phyloP scores from a whole-genome alignment of 2,888 invertebrate genomes.

The Amiota communis region DNA sequence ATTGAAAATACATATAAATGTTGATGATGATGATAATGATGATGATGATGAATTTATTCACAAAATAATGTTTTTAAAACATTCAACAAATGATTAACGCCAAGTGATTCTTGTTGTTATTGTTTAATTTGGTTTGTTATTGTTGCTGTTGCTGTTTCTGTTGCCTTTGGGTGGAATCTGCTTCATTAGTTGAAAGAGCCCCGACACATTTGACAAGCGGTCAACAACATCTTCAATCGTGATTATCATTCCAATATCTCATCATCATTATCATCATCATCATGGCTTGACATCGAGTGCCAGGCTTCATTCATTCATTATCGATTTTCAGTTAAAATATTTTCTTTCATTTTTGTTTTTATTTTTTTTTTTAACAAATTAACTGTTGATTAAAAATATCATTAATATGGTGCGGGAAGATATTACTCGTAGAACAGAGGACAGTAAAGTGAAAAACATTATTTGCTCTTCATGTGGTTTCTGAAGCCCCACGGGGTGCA shows the following conservation, averaged over 20 bases:
- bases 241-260: background rate
- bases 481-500: no score
- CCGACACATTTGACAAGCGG: slow-evolving; percentile 6
- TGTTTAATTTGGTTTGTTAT: background rate
- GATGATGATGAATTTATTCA: background rate
- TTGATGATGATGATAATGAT: no score
- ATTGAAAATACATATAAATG: background rate
- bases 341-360: slow-evolving; percentile 21
- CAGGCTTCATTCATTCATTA: slow-evolving; percentile 3
- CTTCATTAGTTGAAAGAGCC: slow-evolving; percentile 2
- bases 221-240: slow-evolving; percentile 2
- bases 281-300: background rate
- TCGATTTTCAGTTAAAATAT: slow-evolving; percentile 28
- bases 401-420: slow-evolving; percentile 35
- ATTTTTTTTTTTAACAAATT: slow-evolving; percentile 46
- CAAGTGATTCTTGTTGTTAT: background rate
- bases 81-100: background rate
- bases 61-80: background rate
- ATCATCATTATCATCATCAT: background rate
- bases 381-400: slow-evolving; percentile 46
- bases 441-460: no score
- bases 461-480: no score
- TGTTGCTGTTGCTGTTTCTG: background rate
- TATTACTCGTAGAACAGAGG: no score
- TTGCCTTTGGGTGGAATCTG: background rate